Conservation (phyloP, 1,140 invertebrate species). For the Trichonephila clavata region DNA sequence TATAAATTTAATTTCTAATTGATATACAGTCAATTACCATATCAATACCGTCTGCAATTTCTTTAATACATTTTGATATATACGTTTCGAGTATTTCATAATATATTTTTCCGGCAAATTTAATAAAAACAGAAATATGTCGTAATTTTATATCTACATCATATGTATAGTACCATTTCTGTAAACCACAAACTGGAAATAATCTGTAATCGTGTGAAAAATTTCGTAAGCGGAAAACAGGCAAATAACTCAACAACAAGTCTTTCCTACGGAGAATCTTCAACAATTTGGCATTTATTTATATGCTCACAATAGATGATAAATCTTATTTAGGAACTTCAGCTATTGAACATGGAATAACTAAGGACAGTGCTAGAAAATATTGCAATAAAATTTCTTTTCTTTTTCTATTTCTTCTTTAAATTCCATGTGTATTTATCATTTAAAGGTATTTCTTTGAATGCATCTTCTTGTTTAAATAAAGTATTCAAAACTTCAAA, state of each 20-base stretch:
- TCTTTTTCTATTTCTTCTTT: not conserved
- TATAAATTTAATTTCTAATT: no score
- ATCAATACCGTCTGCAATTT: no score
- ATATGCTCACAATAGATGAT: constrained; percentile 57
- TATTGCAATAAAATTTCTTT: not conserved
- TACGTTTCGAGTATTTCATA: no score
- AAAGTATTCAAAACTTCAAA: not conserved
- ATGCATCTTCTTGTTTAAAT: not conserved
- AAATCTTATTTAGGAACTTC: constrained; percentile 44
- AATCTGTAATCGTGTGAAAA: constrained; percentile 38
- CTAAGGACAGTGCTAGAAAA: constrained; percentile 4
- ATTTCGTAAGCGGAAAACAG: constrained; percentile 37
- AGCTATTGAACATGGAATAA: constrained; percentile 13
- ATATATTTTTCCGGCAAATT: no score
- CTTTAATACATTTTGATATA: no score
- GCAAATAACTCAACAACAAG: constrained; percentile 44
- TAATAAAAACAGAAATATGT: not conserved
- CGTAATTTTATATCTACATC: not conserved
- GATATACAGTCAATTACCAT: no score
- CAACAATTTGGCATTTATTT: constrained; percentile 38
- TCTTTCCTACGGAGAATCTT: constrained; percentile 25
- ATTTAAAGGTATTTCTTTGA: not conserved
- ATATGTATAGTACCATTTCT: not conserved
- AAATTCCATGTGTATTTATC: not conserved
- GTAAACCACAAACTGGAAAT: not conserved